These are phyloP conservation scores for Plagiodera versicolora DNA, from an alignment of 2,888 invertebrate genomes.

Conservation along the genomic window DNA sequence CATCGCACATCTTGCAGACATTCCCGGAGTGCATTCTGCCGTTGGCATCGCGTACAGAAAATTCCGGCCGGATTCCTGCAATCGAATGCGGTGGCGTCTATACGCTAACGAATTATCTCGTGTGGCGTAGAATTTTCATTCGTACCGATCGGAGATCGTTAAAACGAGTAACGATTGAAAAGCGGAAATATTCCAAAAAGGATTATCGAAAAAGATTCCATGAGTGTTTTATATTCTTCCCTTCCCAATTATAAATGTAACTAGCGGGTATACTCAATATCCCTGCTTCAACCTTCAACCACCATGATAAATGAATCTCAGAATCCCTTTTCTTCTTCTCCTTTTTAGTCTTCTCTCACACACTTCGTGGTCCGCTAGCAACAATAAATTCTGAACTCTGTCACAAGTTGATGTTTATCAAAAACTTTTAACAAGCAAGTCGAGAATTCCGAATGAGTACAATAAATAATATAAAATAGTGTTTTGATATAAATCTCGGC, in stretches of 20 bases:
- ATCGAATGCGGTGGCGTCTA: neutral
- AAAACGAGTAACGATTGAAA: too few species aligned
- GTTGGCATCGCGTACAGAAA: neutral
- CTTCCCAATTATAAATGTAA: too few species aligned
- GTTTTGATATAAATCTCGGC: slow-evolving; percentile 38
- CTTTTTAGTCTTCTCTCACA: too few species aligned
- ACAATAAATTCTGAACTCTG: slow-evolving; percentile 21
- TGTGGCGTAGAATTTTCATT: neutral
- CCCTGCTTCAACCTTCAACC: too few species aligned
- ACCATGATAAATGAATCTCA: too few species aligned
- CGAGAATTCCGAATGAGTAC: slow-evolving; percentile 17
- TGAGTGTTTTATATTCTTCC: too few species aligned
- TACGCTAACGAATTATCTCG: neutral
- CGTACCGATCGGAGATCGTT: neutral
- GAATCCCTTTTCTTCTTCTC: too few species aligned
- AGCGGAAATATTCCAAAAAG: too few species aligned
- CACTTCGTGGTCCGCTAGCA: neutral
- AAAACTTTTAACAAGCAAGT: slow-evolving; percentile 23
- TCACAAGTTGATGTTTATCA: slow-evolving; percentile 22
- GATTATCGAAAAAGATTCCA: too few species aligned
- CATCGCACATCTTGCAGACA: neutral
- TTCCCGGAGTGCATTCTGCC: neutral
- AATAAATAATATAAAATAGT: slow-evolving; percentile 23
- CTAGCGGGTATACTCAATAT: too few species aligned
- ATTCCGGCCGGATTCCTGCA: neutral